Conservation (phyloP, 2,797 vertebrate genomes). For the Eulemur albifrons region DNA sequence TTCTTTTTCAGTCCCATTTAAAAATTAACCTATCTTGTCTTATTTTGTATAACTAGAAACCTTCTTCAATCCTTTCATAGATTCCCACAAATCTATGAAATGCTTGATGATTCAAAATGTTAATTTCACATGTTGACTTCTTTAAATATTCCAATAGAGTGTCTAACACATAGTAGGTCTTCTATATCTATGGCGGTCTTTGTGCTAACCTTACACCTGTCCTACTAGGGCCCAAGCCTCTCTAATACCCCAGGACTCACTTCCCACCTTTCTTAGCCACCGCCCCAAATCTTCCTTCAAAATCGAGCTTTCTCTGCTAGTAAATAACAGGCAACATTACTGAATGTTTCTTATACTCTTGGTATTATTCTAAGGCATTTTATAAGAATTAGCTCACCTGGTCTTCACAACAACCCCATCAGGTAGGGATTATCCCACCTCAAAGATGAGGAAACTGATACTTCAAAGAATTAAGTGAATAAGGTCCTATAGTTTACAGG, state of each 20-base stretch:
- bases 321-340: background rate
- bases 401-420: background rate
- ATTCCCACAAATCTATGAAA: background rate
- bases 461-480: background rate
- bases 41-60: background rate
- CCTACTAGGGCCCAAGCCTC: background rate
- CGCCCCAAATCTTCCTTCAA: background rate
- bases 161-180: background rate
- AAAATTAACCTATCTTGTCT: background rate
- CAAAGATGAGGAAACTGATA: slow-evolving; percentile 3
- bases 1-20: background rate
- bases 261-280: background rate
- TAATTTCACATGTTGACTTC: background rate
- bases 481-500: background rate
- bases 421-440: background rate
- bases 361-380: background rate
- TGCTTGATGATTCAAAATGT: background rate
- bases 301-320: background rate
- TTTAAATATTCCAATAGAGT: background rate
- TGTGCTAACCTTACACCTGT: background rate
- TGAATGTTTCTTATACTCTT: background rate
- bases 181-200: background rate
- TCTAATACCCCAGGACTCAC: background rate
- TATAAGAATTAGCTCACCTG: background rate
- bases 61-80: background rate